Base-by-base conservation (phyloP, 2,888 invertebrate genomes). In the Sturmia bella region DNA sequence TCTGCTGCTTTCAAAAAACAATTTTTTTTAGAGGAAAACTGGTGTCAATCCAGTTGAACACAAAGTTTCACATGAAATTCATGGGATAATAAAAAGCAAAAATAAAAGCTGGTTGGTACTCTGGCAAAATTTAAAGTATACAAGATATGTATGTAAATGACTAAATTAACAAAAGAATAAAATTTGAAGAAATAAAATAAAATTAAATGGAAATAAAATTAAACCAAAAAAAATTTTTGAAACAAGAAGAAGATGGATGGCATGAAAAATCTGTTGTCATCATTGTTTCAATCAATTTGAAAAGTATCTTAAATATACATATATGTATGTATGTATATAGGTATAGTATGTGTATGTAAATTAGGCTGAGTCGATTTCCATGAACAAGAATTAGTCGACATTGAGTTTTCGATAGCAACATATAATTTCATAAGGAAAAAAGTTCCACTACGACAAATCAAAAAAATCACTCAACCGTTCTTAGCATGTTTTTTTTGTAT, bases 281-380 rank as follows among this genome's bases (percentile, higher is more conserved):
- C 73, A 56, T 57, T 63, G 69, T 69, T 63, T 63, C 76, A 69
- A 63, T 63, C 63, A 56, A 77, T 70, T 69, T 63, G 43, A 63
- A 77, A 69, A 37, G 52, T 43, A 54, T 48, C 24, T 63, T 15
- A 7, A 61, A 75, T 32, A n/a, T n/a, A n/a, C n/a, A n/a, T n/a
- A n/a, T n/a, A n/a, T n/a, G n/a, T n/a, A n/a, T n/a, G n/a, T n/a
- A n/a, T n/a, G n/a, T n/a, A n/a, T n/a, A n/a, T n/a, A n/a, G n/a
- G n/a, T n/a, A n/a, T n/a, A n/a, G n/a, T n/a, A n/a, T n/a, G n/a
- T n/a, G n/a, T n/a, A n/a, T n/a, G n/a, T n/a, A n/a, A n/a, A n/a
- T n/a, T n/a, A n/a, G n/a, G n/a, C n/a, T n/a, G n/a, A n/a, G n/a
- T n/a, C n/a, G n/a, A n/a, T n/a, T n/a, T n/a, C n/a, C n/a, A n/a